phyloP scores from a whole-genome alignment of 2,888 invertebrate genomes.

The Ethmia dodecea region DNA sequence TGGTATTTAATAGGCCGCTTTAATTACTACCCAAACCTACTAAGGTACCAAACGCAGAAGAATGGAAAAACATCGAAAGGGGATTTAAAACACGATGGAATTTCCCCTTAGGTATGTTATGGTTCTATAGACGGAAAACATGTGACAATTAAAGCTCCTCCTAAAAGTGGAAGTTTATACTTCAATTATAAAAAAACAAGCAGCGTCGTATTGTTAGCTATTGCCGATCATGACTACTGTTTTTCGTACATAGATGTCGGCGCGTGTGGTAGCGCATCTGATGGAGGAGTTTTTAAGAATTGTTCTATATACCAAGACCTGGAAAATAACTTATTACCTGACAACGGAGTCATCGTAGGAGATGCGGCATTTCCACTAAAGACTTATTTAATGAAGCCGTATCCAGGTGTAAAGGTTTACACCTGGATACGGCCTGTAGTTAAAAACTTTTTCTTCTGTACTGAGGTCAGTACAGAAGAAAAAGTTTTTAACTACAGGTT shows the following conservation, averaged over 20 bases:
- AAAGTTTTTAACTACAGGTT: neutral
- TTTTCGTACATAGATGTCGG: slow-evolving; percentile 7
- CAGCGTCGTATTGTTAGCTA: slow-evolving; percentile 8
- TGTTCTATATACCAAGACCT: neutral
- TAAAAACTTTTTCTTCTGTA: too few species aligned
- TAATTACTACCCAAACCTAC: too few species aligned
- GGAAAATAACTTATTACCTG: neutral
- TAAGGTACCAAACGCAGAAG: too few species aligned
- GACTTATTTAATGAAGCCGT: neutral
- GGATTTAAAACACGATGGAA: too few species aligned
- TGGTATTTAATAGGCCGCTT: too few species aligned
- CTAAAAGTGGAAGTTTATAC: slow-evolving; percentile 8
- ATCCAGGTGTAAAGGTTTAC: too few species aligned
- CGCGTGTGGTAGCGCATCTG: neutral
- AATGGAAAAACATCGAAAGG: too few species aligned
- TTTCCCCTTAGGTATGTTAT: slow-evolving; percentile 7
- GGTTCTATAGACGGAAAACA: slow-evolving; percentile 13
- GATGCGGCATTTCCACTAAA: neutral
- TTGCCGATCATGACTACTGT: slow-evolving; percentile 8
- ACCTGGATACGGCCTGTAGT: too few species aligned
- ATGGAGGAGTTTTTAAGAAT: neutral
- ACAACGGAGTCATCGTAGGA: neutral
- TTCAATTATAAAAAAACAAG: slow-evolving; percentile 9
- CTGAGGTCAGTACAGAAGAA: neutral
- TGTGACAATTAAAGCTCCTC: slow-evolving; percentile 5